Evolutionary conservation across 1,140 invertebrate genomes (phyloP).

Genomic region (Drosophila yakuba): DNA sequence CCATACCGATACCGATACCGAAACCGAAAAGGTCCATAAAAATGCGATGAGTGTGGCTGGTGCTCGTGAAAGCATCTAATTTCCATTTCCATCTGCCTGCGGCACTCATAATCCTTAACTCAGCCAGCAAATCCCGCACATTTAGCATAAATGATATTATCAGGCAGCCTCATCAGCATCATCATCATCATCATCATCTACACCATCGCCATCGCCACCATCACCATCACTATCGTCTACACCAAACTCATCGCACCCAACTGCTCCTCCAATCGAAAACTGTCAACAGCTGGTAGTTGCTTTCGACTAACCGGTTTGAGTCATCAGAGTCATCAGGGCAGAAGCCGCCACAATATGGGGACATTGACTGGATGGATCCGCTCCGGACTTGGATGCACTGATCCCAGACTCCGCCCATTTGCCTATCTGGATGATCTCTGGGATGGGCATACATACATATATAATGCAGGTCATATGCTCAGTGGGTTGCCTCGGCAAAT

Average conservation of each 20-base stretch:
- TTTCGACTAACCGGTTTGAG: constrained; percentile 23
- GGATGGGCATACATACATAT: constrained; percentile 1
- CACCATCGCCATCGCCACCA: neutral
- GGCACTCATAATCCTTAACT: constrained; percentile 1
- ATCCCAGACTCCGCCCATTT: constrained; percentile 1
- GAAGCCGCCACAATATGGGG: constrained; percentile 1
- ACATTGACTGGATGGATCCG: constrained; percentile 6
- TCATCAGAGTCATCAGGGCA: constrained; percentile 3
- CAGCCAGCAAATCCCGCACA: constrained; percentile 3
- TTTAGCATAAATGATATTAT: constrained; percentile 2
- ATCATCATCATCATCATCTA: constrained; percentile 6
- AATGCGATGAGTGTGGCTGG: neutral
- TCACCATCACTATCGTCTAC: neutral
- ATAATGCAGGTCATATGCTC: constrained; percentile 61
- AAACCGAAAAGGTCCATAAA: constrained; percentile 6
- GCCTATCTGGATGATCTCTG: neutral
- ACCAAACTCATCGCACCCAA: neutral
- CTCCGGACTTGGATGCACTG: neutral
- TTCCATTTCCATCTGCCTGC: constrained; percentile 1
- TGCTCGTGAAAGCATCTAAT: neutral
- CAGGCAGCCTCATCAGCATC: constrained; percentile 15
- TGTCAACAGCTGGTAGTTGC: constrained; percentile 24
- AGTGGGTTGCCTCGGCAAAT: constrained; percentile 22
- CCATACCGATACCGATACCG: neutral
- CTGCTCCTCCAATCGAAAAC: constrained; percentile 6